phyloP scores from a whole-genome alignment of 2,113 vertebrate species.

The Megaptera novaeangliae region DNA sequence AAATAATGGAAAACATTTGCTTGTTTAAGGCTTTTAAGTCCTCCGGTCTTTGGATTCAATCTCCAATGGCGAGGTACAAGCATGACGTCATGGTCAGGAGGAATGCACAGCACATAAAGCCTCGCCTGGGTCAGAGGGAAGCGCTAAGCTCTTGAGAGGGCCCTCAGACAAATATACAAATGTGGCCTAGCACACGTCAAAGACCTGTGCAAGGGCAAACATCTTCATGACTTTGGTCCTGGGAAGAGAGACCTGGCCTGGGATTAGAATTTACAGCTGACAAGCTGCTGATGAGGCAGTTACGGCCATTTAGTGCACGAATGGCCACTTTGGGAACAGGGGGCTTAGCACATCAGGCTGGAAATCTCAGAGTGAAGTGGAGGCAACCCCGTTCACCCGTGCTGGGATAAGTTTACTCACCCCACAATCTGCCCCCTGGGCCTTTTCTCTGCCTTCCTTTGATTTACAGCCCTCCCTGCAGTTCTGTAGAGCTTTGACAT shows the following conservation, averaged over 20 bases:
- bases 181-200: neutral
- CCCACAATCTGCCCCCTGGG: neutral
- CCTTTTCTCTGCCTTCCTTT: slow-evolving; percentile 29
- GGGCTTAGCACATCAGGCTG: neutral
- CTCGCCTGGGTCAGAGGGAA: neutral
- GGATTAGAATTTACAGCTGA: slow-evolving; percentile 52
- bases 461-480: slow-evolving; percentile 40
- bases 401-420: neutral
- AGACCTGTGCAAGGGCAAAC: neutral
- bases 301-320: neutral
- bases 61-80: fast-evolving
- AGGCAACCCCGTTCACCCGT: neutral
- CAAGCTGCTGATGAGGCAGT: slow-evolving; percentile 34
- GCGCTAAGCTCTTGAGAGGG: neutral
- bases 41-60: neutral
- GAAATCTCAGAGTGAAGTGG: neutral
- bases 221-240: slow-evolving; percentile 42
- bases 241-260: neutral
- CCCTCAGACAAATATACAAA: neutral
- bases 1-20: slow-evolving; percentile 70
- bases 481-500: neutral
- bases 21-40: slow-evolving; percentile 26
- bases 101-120: neutral
- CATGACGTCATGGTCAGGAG: slow-evolving; percentile 45
- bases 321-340: slow-evolving; percentile 42